Evolutionary conservation across 2,113 vertebrate genomes (phyloP), one percentile per base, ranked within the genome.

Genomic region (Pachypanchax playfairii): DNA sequence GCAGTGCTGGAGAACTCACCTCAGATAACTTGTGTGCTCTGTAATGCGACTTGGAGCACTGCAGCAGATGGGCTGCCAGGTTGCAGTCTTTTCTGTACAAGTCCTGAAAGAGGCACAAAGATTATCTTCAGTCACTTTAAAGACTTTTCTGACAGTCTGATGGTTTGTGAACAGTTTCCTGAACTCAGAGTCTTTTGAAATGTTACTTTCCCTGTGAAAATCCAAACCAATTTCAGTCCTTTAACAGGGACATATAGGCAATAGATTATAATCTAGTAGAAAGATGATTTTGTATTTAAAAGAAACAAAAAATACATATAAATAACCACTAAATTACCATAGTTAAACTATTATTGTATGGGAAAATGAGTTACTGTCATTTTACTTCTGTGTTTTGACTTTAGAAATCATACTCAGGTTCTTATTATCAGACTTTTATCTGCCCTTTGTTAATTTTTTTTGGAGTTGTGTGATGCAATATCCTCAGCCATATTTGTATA

Each of bases 11-110:
- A 18, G 54, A 63, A 57, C 83, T 94, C 92, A 98, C 97, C 96
- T 98, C 96, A 3, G 95, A 96, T 86, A 95, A 90, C 84, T 96
- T 96, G 85, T 94, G 94, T 58, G 84, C 91, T 91, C 94, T 92
- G 93, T 94, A 91, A 70, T 94, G 94, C 79, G 91, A 94, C 90
- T 97, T 96, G 92, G 94, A 94, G 91, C 95, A 94, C 78, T 96
- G 96, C 83, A 99, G 93, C 88, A 99, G 93, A 85, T 96, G 95
- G 75, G 95, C 95, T 25, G 96, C 96, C 82, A 98, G 92, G 82
- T 94, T 97, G 92, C 96, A 96, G 92, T 99, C 97, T 89, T 98
- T 98, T 83, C 95, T 94, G 85, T 96, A 98, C 77, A 96, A 86
- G 53, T 96, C 96, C 96, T 98, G 84, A 18, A 89, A 92, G 77